Conservation (phyloP, 2,888 invertebrate species). For the Oegoconia quadripuncta region DNA sequence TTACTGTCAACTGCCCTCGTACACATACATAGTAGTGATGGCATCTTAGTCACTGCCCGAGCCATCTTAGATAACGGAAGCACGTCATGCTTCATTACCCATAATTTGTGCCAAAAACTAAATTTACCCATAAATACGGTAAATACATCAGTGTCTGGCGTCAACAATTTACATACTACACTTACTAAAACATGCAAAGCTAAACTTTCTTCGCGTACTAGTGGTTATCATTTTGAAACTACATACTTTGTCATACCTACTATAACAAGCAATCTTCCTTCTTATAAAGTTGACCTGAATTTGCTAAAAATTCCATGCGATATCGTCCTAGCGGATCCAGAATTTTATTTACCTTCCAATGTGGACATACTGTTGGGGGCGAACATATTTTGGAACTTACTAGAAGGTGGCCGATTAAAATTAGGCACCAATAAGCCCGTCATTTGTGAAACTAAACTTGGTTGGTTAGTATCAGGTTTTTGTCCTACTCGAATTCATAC, state of each 20-base stretch:
- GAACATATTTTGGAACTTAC: constrained; percentile 25
- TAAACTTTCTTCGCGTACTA: constrained; percentile 11
- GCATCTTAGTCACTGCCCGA: constrained; percentile 1
- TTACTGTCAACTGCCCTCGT: constrained; percentile 3
- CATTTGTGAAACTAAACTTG: constrained; percentile 15
- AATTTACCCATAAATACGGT: constrained; percentile 7
- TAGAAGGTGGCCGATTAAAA: constrained; percentile 16
- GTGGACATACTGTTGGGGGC: constrained; percentile 25
- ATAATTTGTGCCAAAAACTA: constrained; percentile 11
- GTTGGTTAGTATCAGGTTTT: constrained; percentile 18
- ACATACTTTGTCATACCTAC: constrained; percentile 22
- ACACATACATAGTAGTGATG: background rate
- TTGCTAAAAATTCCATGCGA: constrained; percentile 19
- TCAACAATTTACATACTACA: constrained; percentile 16
- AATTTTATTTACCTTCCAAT: constrained; percentile 19
- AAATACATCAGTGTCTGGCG: constrained; percentile 16
- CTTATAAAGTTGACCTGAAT: constrained; percentile 11
- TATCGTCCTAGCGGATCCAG: constrained; percentile 23
- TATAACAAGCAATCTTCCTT: constrained; percentile 18
- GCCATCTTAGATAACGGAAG: constrained; percentile 7
- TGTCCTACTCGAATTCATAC: background rate
- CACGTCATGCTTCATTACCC: constrained; percentile 15
- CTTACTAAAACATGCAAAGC: constrained; percentile 17
- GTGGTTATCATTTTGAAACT: constrained; percentile 6
- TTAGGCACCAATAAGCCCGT: constrained; percentile 17